phyloP scores from a whole-genome alignment of 2,797 vertebrate genomes.

The Tolypeutes matacus region DNA sequence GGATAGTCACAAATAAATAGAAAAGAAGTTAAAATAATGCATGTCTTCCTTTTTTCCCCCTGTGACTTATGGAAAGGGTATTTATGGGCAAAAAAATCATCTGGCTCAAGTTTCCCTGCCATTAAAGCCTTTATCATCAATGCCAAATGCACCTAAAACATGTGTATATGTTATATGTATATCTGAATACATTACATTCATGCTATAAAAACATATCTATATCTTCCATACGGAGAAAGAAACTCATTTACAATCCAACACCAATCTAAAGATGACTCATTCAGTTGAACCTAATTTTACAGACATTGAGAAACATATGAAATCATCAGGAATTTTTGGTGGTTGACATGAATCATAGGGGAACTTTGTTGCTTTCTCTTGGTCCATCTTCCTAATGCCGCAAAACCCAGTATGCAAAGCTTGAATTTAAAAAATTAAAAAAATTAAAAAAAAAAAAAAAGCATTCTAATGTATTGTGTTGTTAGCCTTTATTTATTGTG shows the following conservation, averaged over 20 bases:
- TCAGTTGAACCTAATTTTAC: conserved; percentile 20
- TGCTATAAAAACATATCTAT: conserved; percentile 6
- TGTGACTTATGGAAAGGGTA: background rate
- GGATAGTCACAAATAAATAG: background rate
- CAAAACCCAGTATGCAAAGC: background rate
- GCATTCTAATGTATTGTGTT: background rate
- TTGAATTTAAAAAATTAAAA: too few relatives aligned
- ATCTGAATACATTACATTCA: background rate
- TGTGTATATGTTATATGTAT: background rate
- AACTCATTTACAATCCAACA: background rate
- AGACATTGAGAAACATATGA: background rate
- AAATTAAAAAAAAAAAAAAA: background rate
- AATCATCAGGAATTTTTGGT: background rate
- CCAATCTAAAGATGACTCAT: background rate
- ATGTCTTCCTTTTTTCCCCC: background rate
- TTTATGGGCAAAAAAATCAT: conserved; percentile 5
- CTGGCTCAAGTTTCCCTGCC: background rate
- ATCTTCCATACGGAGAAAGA: background rate
- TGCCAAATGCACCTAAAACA: background rate
- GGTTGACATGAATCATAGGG: background rate
- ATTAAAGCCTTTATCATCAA: background rate
- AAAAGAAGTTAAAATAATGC: conserved; percentile 6
- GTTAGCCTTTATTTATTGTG: background rate
- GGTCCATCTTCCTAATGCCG: background rate
- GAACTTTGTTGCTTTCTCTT: background rate